Percentiles rank a stretch among this genome's conserved stretches.
phyloP scores from a whole-genome alignment of 2,888 invertebrate species.

The Siphonodentalium dalli region DNA sequence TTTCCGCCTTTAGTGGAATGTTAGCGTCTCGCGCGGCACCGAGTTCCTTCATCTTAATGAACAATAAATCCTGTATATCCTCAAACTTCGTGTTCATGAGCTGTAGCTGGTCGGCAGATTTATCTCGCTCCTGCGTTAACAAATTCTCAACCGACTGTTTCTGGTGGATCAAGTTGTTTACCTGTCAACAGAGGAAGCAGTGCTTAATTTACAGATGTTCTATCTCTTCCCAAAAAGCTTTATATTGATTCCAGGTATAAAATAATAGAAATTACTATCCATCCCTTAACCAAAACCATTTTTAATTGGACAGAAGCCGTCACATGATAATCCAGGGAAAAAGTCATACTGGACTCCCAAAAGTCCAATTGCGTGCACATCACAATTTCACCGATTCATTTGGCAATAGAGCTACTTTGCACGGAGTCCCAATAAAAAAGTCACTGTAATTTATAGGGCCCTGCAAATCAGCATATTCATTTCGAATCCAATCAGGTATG shows the following conservation, averaged over 20 bases:
- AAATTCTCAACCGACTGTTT: conserved; percentile 42
- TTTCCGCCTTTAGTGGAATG: conserved; percentile 58
- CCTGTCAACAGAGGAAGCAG: conserved; percentile 26
- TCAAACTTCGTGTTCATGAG: conserved; percentile 53
- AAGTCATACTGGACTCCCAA: no score
- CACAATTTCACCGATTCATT: no score
- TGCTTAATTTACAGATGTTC: not conserved
- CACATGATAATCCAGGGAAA: no score
- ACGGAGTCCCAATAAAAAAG: no score
- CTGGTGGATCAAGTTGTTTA: conserved; percentile 49
- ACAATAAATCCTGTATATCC: conserved; percentile 56
- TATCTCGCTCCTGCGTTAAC: conserved; percentile 37
- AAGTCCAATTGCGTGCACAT: no score
- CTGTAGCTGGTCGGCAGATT: conserved; percentile 38
- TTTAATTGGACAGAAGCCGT: no score
- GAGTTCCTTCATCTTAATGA: conserved; percentile 57
- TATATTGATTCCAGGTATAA: not conserved
- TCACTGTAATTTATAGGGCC: no score
- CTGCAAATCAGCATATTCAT: no score
- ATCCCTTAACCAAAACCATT: no score
- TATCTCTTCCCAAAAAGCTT: not conserved
- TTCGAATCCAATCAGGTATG: no score
- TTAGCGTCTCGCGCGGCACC: conserved; percentile 47
- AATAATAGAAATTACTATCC: not conserved
- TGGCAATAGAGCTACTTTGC: no score